A percentile compares a stretch with the other conserved stretches of the same genome.
Conservation (phyloP, 2,888 invertebrate species). For the Junonia oenone region DNA sequence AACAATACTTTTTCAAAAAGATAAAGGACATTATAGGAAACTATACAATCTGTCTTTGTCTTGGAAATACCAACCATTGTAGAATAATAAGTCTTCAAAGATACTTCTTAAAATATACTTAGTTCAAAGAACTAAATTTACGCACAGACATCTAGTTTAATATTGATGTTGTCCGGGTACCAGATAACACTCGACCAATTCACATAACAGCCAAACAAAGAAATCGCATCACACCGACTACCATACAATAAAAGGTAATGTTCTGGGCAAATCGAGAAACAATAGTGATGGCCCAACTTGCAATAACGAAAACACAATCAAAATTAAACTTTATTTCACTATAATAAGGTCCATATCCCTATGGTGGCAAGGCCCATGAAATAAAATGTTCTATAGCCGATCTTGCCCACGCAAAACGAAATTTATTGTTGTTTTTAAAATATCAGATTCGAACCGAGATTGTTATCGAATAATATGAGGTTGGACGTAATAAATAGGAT, state of each 20-base stretch:
- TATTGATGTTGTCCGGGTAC: not conserved
- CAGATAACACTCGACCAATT: constrained; percentile 35
- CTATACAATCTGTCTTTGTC: no score
- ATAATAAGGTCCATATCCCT: constrained; percentile 4
- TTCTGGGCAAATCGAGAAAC: constrained; percentile 58
- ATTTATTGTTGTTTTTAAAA: constrained; percentile 43
- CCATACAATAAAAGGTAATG: constrained; percentile 60
- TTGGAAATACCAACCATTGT: no score
- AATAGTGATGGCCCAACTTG: constrained; percentile 49
- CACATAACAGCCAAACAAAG: constrained; percentile 46
- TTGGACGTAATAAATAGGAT: constrained; percentile 2
- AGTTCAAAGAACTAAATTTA: no score
- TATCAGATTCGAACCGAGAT: constrained; percentile 15
- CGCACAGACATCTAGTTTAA: not conserved
- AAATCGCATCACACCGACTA: constrained; percentile 52
- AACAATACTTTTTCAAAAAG: no score
- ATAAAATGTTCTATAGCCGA: constrained; percentile 30
- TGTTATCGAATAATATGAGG: constrained; percentile 6
- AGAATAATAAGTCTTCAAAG: no score
- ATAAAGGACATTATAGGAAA: no score
- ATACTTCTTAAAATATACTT: no score
- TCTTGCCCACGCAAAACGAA: constrained; percentile 38
- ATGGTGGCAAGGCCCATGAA: not conserved
- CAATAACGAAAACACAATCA: constrained; percentile 19
- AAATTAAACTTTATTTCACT: constrained; percentile 15